A percentile compares a stretch with the other conserved stretches of the same genome.
phyloP scores from a whole-genome alignment of 2,113 vertebrate genomes.

The Embiotoca jacksoni region DNA sequence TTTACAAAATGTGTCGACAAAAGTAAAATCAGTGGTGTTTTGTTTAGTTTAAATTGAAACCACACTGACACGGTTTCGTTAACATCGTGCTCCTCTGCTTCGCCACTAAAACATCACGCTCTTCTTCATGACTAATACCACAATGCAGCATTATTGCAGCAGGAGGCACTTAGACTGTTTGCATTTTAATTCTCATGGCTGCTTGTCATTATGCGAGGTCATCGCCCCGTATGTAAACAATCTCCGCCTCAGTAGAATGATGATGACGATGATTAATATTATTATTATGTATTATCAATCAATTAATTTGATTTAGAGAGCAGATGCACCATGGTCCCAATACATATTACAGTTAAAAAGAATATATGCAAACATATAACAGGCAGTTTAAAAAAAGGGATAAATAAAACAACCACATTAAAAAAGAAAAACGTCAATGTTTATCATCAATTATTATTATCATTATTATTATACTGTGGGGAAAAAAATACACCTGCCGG shows the following conservation, averaged over 20 bases:
- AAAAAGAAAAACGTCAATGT: no score
- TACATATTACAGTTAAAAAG: no score
- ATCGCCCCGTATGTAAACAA: not conserved
- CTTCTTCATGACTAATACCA: conserved; percentile 3
- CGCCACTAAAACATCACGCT: conserved; percentile 15
- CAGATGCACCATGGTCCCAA: no score
- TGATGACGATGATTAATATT: no score
- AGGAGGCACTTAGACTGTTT: conserved; percentile 16
- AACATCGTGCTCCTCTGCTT: not conserved
- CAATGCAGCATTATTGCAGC: conserved; percentile 3
- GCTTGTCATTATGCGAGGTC: conserved; percentile 3
- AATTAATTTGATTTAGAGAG: no score
- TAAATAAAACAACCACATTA: no score
- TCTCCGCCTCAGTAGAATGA: not conserved
- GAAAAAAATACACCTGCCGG: no score
- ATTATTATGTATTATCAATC: no score
- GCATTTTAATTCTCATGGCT: conserved; percentile 17
- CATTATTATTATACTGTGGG: no score
- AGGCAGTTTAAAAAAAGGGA: no score
- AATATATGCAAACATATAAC: no score
- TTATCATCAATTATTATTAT: no score
- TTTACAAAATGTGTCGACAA: not conserved
- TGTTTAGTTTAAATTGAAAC: not conserved
- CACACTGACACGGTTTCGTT: not conserved
- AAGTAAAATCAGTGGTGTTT: not conserved